Percentiles rank a stretch among this genome's conserved stretches.
These are phyloP conservation scores for Hystrix brachyura DNA, from an alignment of 2,113 vertebrate genomes.

Conservation along the genomic window DNA sequence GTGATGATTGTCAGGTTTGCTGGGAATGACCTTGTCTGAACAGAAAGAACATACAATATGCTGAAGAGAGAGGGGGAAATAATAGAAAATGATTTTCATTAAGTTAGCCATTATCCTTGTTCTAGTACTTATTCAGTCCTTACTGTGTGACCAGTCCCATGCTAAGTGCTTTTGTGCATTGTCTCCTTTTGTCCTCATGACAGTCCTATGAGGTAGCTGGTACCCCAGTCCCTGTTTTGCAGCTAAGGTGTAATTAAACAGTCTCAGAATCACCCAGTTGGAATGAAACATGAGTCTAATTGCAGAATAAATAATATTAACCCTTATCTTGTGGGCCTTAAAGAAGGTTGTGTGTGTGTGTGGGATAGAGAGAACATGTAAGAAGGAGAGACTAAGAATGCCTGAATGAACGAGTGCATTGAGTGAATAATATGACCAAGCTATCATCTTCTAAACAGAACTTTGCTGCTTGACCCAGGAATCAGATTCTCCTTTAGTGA, in stretches of 20 bases:
- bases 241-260: background rate
- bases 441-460: background rate
- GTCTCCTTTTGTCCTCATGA: conserved; percentile 4
- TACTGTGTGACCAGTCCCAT: background rate
- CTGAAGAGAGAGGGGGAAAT: background rate
- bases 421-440: background rate
- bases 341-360: background rate
- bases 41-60: background rate
- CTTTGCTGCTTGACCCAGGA: background rate
- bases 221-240: background rate
- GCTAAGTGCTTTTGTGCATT: background rate
- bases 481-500: background rate
- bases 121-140: background rate
- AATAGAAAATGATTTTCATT: background rate
- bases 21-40: background rate
- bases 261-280: background rate
- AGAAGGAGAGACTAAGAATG: background rate
- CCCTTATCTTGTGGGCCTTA: background rate
- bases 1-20: background rate
- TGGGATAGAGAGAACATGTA: background rate
- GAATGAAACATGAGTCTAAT: background rate
- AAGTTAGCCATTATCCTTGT: background rate
- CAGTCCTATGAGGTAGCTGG: background rate
- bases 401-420: background rate
- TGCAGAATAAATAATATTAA: background rate